Base-by-base conservation (phyloP, 1,140 invertebrate genomes). In the Calliopsis andreniformis region DNA sequence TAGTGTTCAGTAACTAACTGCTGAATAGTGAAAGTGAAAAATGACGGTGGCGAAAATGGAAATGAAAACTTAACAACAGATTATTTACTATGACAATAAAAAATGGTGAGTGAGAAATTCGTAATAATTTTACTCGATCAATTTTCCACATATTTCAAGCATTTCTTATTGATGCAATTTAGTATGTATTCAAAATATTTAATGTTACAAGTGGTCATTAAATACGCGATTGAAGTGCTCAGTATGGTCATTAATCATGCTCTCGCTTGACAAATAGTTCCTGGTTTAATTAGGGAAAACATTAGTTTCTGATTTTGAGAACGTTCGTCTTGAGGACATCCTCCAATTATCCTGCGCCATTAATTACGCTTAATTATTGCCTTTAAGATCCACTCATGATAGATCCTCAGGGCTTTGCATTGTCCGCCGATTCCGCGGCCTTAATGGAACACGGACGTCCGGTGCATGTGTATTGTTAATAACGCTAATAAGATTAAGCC, bases 401-500 rank as follows among this genome's bases (percentile, higher is more conserved):
- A 73, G 49, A 20, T 30, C n/a, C 23, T 18, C 47, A 18, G 39
- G 25, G 14, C 20, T 4, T 28, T 1, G 16, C 39, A 49, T 71
- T 49, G 62, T 67, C 71, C 49, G 39, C 20, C n/a, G n/a, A n/a
- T n/a, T n/a, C n/a, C n/a, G n/a, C n/a, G 39, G 18, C 35, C n/a
- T 67, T 75, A 67, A 75, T 75, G 71, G 39, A 75, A 67, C 56
- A 39, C 71, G 71, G 71, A 75, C 63, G 71, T 75, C 71, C 71
- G 63, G 71, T 39, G 10, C n/a, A n/a, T 18, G 42, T 20, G 23
- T 75, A 67, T 75, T 55, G 63, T 67, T 67, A 53, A 56, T 75
- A 75, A 39, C n/a, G n/a, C n/a, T 39, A 39, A 75, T 67, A 75
- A 75, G 71, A 67, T 75, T 58, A 25, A 39, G 39, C 35, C n/a